These are phyloP conservation scores for Cynopterus sphinx DNA, from an alignment of 2,797 vertebrate genomes.

Conservation along the genomic window DNA sequence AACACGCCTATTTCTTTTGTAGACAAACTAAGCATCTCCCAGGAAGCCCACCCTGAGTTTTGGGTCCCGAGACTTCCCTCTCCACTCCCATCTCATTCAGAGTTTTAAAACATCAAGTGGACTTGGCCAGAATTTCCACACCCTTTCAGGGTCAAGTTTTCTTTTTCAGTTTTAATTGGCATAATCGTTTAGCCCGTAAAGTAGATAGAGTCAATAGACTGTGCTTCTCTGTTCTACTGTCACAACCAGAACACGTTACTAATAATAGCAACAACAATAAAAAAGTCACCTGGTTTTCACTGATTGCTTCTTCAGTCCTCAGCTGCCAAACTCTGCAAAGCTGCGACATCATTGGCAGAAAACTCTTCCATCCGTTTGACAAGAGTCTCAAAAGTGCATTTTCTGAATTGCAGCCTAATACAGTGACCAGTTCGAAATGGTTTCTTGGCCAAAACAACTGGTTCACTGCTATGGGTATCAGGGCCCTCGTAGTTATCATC, in stretches of 20 bases:
- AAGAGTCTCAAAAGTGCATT: constrained; percentile 2
- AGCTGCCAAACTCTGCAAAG: not conserved
- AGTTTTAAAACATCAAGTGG: not conserved
- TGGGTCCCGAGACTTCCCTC: not conserved
- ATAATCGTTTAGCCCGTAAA: not conserved
- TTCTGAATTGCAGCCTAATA: not conserved
- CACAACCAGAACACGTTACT: not conserved
- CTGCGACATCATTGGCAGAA: not conserved
- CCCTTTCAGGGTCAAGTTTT: not conserved
- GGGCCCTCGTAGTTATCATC: not conserved
- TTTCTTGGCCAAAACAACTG: not conserved
- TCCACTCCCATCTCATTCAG: not conserved
- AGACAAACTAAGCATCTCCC: not conserved
- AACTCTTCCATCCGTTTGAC: not conserved
- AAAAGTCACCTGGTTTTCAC: not conserved
- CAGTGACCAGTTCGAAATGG: not conserved
- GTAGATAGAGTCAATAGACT: not conserved
- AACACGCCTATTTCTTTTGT: not conserved
- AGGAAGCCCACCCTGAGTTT: not conserved
- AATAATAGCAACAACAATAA: not conserved
- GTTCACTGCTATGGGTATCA: not conserved
- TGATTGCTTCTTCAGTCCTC: not conserved
- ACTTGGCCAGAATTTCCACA: not conserved
- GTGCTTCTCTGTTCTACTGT: not conserved
- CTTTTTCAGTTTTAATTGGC: not conserved